Evolutionary conservation across 2,113 vertebrate species (phyloP), one percentile per base, ranked within the genome.

Genomic region (Mormoops blainvillei): DNA sequence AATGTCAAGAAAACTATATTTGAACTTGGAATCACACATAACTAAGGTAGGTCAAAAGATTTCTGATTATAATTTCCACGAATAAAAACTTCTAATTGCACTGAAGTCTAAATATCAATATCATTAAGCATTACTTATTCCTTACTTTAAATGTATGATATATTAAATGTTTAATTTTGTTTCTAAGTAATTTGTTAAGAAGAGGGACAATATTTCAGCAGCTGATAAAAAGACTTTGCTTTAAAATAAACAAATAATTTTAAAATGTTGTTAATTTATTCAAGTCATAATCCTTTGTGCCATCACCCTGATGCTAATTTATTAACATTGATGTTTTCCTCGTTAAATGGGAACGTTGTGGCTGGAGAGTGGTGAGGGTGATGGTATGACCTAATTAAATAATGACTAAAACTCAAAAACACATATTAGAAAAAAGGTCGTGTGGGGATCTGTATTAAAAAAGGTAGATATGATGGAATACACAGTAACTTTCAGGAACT

Each of bases 181-280:
- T 82, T 86, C n/a, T 6, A 78, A 36, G 38, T 56, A 63, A 82
- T 58, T 67, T 91, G 18, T 74, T 68, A 74, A 71, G 24, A 68
- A 65, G 11, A 74, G 14, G 13, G 5, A 19, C 20, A 77, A 31
- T 36, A 56, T 70, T 73, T 41, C 56, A 80, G 31, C 56, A 80
- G 31, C n/a, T 73, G 52, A 50, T 24, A 90, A 94, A 50, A 68
- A 58, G 41, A 77, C 10, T 89, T 8, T 31, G 41, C 41, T 86
- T 74, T 50, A 31, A 68, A 91, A 90, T 80, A 92, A 83, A 82
- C 15, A 92, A 80, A n/a, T 80, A 48, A 89, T 71, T 81, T 92
- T 8, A 88, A 93, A 92, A n/a, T 74, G 20, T 0, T 80, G 28
- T 18, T 89, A 41, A 28, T 41, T 82, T 81, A 92, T 85, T 56